These are phyloP conservation scores for Oreortyx pictus DNA, from an alignment of 2,797 vertebrate species.

Conservation along the genomic window DNA sequence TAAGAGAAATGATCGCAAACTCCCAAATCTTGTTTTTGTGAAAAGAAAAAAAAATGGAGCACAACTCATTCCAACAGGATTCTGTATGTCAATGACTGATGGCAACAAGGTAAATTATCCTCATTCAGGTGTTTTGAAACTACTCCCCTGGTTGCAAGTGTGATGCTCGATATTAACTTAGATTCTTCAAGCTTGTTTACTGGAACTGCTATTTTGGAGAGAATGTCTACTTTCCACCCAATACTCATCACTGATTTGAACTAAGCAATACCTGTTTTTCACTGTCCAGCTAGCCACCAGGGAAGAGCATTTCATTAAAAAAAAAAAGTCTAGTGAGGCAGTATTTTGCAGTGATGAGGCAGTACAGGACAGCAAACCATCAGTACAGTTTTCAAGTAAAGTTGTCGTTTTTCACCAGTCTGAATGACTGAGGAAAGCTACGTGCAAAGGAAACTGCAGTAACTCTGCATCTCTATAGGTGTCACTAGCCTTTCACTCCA, in stretches of 20 bases:
- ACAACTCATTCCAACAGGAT: background rate
- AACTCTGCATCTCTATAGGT: constrained; percentile 40
- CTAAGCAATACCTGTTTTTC: background rate
- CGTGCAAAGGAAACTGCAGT: constrained; percentile 24
- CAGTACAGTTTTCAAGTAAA: background rate
- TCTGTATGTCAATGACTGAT: background rate
- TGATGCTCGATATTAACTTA: background rate
- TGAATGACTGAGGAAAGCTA: background rate
- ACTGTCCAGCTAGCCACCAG: background rate
- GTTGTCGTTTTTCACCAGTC: background rate
- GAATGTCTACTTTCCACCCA: background rate
- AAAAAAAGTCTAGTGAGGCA: background rate
- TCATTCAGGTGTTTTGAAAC: background rate
- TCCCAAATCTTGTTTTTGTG: background rate
- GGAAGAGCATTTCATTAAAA: background rate
- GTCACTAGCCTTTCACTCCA: constrained; percentile 45
- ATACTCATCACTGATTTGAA: background rate
- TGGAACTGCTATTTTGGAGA: background rate
- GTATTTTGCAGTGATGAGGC: background rate
- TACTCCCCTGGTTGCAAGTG: background rate
- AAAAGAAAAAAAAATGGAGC: no score
- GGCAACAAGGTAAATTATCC: background rate
- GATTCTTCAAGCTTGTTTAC: background rate
- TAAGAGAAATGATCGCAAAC: background rate
- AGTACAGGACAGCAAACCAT: background rate